These are phyloP conservation scores for Acanthurus leucopareius DNA, from an alignment of 2,797 vertebrate species.

Conservation along the genomic window DNA sequence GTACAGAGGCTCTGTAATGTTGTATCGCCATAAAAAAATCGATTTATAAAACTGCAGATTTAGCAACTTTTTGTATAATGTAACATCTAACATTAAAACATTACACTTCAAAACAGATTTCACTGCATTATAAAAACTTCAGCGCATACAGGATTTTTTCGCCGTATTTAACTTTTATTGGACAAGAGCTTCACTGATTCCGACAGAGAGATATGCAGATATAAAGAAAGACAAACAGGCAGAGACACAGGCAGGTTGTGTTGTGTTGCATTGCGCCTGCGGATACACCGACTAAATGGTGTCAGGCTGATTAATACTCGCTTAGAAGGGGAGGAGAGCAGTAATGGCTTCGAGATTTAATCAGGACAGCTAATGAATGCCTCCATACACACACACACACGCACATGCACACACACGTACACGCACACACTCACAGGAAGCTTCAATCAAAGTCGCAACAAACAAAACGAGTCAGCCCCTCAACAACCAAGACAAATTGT, in stretches of 20 bases:
- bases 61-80: constrained; percentile 11
- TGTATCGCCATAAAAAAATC: constrained; percentile 18
- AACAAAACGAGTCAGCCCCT: constrained; percentile 33
- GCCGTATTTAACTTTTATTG: not conserved
- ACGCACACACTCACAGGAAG: constrained; percentile 6
- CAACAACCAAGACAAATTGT: constrained; percentile 48
- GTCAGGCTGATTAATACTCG: constrained; percentile 74
- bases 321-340: constrained; percentile 63
- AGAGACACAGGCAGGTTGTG: constrained; percentile 25
- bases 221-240: constrained; percentile 7
- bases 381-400: constrained; percentile 52
- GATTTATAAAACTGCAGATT: constrained; percentile 29
- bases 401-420: constrained; percentile 27
- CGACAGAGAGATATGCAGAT: not conserved
- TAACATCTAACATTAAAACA: constrained; percentile 20
- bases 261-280: constrained; percentile 40
- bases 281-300: constrained; percentile 46
- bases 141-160: not conserved
- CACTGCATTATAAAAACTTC: constrained; percentile 1
- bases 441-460: constrained; percentile 59
- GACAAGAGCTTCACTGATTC: not conserved
- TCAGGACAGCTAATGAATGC: constrained; percentile 73
- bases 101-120: constrained; percentile 4
- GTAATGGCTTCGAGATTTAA: constrained; percentile 76
- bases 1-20: constrained; percentile 28